These are phyloP conservation scores for Leptinotarsa peninsularis DNA, from an alignment of 2,888 invertebrate species.

Conservation along the genomic window DNA sequence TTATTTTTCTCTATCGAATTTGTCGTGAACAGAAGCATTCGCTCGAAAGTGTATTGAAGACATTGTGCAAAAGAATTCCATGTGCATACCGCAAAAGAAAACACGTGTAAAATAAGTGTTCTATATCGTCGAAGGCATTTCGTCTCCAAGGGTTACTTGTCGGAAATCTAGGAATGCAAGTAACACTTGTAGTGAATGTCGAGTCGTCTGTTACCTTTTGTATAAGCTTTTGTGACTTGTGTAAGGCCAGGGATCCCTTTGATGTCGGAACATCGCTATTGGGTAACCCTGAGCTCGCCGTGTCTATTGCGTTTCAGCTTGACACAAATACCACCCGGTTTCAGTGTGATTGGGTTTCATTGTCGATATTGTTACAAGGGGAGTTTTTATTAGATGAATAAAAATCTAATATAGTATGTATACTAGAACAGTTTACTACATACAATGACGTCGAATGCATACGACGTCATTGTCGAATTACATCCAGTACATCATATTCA, in stretches of 20 bases:
- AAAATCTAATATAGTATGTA: not conserved
- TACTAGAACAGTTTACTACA: too few species aligned
- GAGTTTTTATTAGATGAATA: not conserved
- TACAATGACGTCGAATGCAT: too few species aligned
- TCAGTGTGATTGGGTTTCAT: slow-evolving; percentile 10
- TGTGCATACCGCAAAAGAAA: not conserved
- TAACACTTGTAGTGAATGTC: slow-evolving; percentile 22
- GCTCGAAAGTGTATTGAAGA: not conserved
- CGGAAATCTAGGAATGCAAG: slow-evolving; percentile 21
- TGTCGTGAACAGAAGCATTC: not conserved
- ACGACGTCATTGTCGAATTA: too few species aligned
- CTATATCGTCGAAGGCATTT: not conserved
- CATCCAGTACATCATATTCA: too few species aligned
- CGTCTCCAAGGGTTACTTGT: slow-evolving; percentile 11
- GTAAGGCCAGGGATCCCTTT: slow-evolving; percentile 22
- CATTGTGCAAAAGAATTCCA: not conserved
- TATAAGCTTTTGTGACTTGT: slow-evolving; percentile 24
- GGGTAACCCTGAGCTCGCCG: not conserved
- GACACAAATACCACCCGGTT: slow-evolving; percentile 2
- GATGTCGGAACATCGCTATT: slow-evolving; percentile 11
- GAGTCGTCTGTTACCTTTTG: slow-evolving; percentile 23
- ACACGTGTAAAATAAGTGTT: not conserved
- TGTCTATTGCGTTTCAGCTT: slow-evolving; percentile 19
- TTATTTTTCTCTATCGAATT: not conserved
- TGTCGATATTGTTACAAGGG: not conserved